Percentiles rank a stretch among this genome's conserved stretches.
Evolutionary conservation across 1,140 invertebrate species (phyloP).

Genomic region (Eriocheir sinensis): DNA sequence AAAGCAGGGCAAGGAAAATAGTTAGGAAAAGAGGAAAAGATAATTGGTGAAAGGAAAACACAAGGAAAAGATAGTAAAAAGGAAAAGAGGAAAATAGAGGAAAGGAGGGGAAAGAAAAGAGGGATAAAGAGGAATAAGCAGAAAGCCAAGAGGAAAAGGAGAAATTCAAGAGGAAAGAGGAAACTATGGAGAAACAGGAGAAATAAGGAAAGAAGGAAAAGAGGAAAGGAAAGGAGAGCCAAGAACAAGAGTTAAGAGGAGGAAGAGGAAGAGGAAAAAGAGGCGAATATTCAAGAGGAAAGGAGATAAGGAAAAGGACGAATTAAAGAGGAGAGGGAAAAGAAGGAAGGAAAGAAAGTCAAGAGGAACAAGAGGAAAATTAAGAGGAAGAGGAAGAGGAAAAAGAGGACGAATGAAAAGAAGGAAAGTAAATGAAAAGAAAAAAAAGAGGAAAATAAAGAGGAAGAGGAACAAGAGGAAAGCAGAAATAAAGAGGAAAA

Average conservation of each 20-base stretch:
- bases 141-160: no score
- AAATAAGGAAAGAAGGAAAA: neutral
- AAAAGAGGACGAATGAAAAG: no score
- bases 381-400: neutral
- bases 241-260: neutral
- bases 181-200: neutral
- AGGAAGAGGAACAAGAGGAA: neutral
- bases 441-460: neutral
- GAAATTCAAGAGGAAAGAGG: no score
- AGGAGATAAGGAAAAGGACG: no score
- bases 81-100: neutral
- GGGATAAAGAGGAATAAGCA: no score
- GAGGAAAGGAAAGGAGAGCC: neutral
- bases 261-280: neutral
- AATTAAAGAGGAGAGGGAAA: no score
- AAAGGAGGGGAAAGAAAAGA: neutral
- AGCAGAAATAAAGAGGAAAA: neutral
- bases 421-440: neutral
- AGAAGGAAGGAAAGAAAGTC: no score
- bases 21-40: neutral
- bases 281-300: neutral
- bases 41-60: no score
- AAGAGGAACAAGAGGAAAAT: neutral
- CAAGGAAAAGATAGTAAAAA: no score
- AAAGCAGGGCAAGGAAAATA: neutral